phyloP scores from a whole-genome alignment of 2,797 vertebrate species.

The Melopsittacus undulatus region DNA sequence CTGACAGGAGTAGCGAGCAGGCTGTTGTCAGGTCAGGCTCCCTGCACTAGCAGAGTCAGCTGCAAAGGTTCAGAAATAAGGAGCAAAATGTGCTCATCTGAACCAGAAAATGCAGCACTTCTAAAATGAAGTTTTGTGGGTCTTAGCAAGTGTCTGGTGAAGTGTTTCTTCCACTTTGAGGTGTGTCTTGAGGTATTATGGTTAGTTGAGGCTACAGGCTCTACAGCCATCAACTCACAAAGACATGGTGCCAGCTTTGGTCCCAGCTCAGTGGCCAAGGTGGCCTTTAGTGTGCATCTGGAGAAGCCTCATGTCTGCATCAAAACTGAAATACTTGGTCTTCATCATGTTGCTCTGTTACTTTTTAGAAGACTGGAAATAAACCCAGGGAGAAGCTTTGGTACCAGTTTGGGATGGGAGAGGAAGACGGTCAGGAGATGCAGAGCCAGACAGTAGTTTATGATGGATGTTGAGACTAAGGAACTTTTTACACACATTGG shows the following conservation, averaged over 20 bases:
- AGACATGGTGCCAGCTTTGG: rapidly evolving
- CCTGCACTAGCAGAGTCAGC: neutral
- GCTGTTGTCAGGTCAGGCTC: neutral
- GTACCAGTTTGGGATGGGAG: neutral
- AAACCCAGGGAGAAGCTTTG: neutral
- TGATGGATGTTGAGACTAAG: neutral
- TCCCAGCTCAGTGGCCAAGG: neutral
- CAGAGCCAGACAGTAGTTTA: neutral
- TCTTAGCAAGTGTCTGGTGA: neutral
- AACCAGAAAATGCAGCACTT: neutral
- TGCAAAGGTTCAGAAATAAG: neutral
- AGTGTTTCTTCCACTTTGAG: neutral
- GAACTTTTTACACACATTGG: rapidly evolving
- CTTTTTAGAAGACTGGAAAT: neutral
- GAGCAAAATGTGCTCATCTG: neutral
- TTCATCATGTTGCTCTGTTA: neutral
- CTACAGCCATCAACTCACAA: neutral
- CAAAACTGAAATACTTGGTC: neutral
- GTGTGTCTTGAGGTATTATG: rapidly evolving
- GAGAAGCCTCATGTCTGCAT: neutral
- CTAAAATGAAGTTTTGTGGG: neutral
- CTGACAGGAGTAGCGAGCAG: neutral
- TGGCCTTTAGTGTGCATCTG: neutral
- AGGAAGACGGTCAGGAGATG: neutral
- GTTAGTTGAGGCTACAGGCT: neutral